Percentiles rank a stretch among this genome's conserved stretches.
Conservation (phyloP, 1,140 invertebrate genomes). For the Coenobita brevimanus region DNA sequence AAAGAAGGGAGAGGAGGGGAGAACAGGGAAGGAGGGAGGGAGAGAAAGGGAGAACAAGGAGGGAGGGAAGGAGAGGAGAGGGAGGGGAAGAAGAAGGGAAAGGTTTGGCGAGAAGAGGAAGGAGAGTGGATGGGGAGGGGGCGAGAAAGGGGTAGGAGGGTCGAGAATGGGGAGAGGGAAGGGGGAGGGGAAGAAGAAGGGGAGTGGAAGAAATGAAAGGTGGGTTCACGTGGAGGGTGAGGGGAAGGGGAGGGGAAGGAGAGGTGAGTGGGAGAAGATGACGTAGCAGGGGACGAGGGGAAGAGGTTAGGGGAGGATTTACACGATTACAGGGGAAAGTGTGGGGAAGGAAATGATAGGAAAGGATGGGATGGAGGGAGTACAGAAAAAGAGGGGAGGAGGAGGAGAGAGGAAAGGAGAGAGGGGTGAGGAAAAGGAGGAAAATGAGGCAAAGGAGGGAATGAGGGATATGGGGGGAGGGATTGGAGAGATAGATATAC, state of each 20-base stretch:
- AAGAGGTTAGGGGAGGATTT: not conserved
- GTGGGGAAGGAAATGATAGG: not conserved
- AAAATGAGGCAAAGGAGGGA: not conserved
- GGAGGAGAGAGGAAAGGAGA: not conserved
- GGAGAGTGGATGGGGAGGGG: too few relatives aligned
- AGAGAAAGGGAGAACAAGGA: too few relatives aligned
- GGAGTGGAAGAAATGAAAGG: too few relatives aligned
- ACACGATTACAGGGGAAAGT: conserved; percentile 3
- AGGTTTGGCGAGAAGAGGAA: not conserved
- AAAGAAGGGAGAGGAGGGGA: too few relatives aligned
- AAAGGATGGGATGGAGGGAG: not conserved
- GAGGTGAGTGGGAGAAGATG: not conserved
- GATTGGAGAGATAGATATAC: too few relatives aligned
- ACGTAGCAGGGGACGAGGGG: not conserved
- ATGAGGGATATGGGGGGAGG: too few relatives aligned
- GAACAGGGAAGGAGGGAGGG: not conserved
- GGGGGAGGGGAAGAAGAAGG: not conserved
- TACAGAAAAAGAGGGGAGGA: not conserved
- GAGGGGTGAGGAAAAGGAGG: not conserved
- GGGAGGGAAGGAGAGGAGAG: not conserved
- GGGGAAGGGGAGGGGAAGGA: not conserved
- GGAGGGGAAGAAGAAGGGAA: not conserved
- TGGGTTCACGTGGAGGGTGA: too few relatives aligned
- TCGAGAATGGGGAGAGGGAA: not conserved
- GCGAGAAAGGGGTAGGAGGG: not conserved